Evolutionary conservation across 2,888 invertebrate species (phyloP).

Genomic region (Ramazzottius varieornatus): DNA sequence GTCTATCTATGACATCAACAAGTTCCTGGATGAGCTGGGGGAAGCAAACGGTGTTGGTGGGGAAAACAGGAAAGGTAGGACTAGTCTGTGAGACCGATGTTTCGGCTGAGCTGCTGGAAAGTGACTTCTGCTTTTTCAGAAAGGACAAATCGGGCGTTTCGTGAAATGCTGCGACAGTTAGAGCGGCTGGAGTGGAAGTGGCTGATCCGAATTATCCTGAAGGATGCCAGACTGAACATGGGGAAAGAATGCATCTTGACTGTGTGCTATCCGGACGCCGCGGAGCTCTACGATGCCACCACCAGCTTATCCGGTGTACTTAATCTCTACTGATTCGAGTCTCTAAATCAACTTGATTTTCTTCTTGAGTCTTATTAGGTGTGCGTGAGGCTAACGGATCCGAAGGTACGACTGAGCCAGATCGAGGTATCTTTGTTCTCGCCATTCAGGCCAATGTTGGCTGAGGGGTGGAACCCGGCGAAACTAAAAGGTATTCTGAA

Average conservation of each 20-base stretch:
- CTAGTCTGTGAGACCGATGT: too few species aligned
- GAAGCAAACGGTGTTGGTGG: constrained; percentile 28
- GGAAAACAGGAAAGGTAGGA: neutral
- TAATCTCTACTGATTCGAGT: too few species aligned
- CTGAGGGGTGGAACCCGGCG: constrained; percentile 40
- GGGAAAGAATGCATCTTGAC: constrained; percentile 40
- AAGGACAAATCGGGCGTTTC: constrained; percentile 35
- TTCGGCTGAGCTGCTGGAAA: too few species aligned
- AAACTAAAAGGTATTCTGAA: constrained; percentile 27
- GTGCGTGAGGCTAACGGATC: constrained; percentile 38
- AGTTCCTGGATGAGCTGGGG: constrained; percentile 45
- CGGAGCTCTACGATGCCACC: constrained; percentile 41
- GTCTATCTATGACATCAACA: constrained; percentile 42
- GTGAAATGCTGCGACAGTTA: constrained; percentile 36
- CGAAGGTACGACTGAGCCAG: constrained; percentile 34
- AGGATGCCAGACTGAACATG: constrained; percentile 50
- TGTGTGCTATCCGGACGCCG: constrained; percentile 51
- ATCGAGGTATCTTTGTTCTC: constrained; percentile 43
- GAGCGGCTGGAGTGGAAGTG: constrained; percentile 58
- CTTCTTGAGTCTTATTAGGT: constrained; percentile 31
- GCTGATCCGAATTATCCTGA: constrained; percentile 61
- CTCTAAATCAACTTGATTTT: too few species aligned
- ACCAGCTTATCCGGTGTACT: constrained; percentile 40
- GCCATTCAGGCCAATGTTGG: constrained; percentile 63
- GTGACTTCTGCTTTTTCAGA: constrained; percentile 14